These are phyloP conservation scores for Platalea minor DNA, from an alignment of 2,797 vertebrate species.

Conservation along the genomic window DNA sequence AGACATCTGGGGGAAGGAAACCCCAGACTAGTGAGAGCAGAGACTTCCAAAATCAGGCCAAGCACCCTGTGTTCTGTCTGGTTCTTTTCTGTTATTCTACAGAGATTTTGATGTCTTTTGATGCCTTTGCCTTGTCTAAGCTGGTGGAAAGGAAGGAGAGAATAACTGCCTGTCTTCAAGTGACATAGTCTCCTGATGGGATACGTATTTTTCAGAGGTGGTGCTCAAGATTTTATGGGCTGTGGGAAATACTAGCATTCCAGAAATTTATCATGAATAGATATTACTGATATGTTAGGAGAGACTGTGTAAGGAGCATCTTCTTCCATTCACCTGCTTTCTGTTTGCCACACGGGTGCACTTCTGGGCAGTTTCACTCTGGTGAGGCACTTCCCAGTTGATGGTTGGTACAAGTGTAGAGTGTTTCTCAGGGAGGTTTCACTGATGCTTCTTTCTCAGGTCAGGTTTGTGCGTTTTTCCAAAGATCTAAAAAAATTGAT, in stretches of 20 bases:
- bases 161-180: not conserved
- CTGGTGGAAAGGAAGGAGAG: not conserved
- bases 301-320: not conserved
- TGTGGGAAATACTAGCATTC: not conserved
- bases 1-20: not conserved
- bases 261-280: not conserved
- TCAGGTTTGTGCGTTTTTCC: not conserved
- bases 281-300: not conserved
- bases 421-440: not conserved
- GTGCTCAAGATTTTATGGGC: not conserved
- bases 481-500: not conserved
- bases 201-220: not conserved
- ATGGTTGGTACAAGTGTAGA: not conserved
- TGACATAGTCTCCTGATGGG: not conserved
- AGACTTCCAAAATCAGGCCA: not conserved
- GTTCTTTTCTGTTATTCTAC: not conserved
- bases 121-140: not conserved
- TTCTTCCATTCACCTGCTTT: not conserved
- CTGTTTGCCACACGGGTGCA: not conserved
- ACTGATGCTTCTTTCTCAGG: not conserved
- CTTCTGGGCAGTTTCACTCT: not conserved
- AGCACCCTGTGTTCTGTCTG: not conserved
- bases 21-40: not conserved
- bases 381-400: not conserved
- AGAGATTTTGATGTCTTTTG: not conserved